phyloP scores from a whole-genome alignment of 2,888 invertebrate species.

The Lepidocyrtinus sp. region DNA sequence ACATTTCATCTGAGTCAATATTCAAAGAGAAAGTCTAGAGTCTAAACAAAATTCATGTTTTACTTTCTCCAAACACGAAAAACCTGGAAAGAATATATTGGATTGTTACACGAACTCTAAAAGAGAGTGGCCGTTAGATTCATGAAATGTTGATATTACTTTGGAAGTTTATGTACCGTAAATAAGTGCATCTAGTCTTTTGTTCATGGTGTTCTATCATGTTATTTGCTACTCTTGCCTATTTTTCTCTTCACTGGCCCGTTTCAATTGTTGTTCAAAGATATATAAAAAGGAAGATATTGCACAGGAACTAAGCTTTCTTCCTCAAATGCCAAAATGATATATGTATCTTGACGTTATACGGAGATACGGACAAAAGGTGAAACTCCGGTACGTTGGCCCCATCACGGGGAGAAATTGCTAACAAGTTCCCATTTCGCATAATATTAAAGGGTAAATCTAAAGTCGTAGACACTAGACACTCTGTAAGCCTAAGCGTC shows the following conservation, averaged over 20 bases:
- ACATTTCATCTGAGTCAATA: not conserved
- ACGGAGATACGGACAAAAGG: too few species aligned
- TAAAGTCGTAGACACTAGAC: too few species aligned
- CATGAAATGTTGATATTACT: slow-evolving; percentile 35
- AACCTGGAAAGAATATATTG: not conserved
- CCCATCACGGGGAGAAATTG: too few species aligned
- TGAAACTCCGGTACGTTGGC: too few species aligned
- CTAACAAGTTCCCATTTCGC: slow-evolving; percentile 8
- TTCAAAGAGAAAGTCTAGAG: not conserved
- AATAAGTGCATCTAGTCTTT: slow-evolving; percentile 40
- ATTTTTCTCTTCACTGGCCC: slow-evolving; percentile 16
- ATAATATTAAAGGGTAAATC: slow-evolving; percentile 6
- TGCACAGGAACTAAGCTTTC: too few species aligned
- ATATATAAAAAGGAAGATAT: too few species aligned
- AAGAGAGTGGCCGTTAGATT: not conserved
- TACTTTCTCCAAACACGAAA: not conserved
- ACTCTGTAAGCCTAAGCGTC: too few species aligned
- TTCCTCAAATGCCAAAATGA: too few species aligned
- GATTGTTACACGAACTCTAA: not conserved
- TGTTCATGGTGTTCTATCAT: slow-evolving; percentile 10
- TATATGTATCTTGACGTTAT: too few species aligned
- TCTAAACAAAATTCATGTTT: not conserved
- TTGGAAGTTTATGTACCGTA: slow-evolving; percentile 55
- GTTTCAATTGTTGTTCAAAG: too few species aligned
- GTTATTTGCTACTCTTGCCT: slow-evolving; percentile 44